phyloP scores from a whole-genome alignment of 1,140 invertebrate genomes.

The Thereuonema tuberculata region DNA sequence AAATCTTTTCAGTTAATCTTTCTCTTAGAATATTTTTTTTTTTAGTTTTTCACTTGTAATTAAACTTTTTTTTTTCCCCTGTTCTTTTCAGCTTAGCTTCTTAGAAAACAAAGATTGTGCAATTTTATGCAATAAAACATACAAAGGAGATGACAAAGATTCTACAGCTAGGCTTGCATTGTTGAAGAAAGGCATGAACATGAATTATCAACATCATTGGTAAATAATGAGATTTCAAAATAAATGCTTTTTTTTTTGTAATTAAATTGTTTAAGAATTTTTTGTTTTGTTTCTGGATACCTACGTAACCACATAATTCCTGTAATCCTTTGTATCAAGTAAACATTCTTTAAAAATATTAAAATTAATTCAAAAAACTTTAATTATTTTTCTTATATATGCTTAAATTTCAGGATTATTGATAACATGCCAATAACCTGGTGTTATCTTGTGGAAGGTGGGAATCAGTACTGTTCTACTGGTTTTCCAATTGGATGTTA shows the following conservation, averaged over 20 bases:
- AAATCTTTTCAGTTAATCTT: not conserved
- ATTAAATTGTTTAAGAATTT: too few relatives aligned
- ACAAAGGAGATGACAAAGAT: slow-evolving; percentile 46
- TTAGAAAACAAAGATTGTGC: slow-evolving; percentile 54
- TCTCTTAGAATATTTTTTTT: not conserved
- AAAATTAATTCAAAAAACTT: too few relatives aligned
- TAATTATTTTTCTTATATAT: too few relatives aligned
- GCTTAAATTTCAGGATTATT: slow-evolving; percentile 33
- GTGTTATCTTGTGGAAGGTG: slow-evolving; percentile 73
- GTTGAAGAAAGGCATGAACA: slow-evolving; percentile 76
- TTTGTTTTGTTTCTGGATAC: not conserved
- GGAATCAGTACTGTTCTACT: slow-evolving; percentile 68
- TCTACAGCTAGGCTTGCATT: slow-evolving; percentile 56
- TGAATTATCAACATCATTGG: slow-evolving; percentile 99
- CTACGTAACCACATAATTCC: slow-evolving; percentile 18
- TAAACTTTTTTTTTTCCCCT: too few relatives aligned
- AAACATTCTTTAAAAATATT: slow-evolving; percentile 12
- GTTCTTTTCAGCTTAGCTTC: slow-evolving; percentile 37
- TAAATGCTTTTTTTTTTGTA: slow-evolving; percentile 20
- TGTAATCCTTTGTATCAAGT: not conserved
- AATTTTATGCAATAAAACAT: slow-evolving; percentile 54
- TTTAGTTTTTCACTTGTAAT: too few relatives aligned
- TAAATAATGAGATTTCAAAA: too few relatives aligned
- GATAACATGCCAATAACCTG: slow-evolving; percentile 92
- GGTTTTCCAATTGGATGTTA: slow-evolving; percentile 99